These are phyloP conservation scores for Euphydryas editha DNA, from an alignment of 2,888 invertebrate species.

Conservation along the genomic window DNA sequence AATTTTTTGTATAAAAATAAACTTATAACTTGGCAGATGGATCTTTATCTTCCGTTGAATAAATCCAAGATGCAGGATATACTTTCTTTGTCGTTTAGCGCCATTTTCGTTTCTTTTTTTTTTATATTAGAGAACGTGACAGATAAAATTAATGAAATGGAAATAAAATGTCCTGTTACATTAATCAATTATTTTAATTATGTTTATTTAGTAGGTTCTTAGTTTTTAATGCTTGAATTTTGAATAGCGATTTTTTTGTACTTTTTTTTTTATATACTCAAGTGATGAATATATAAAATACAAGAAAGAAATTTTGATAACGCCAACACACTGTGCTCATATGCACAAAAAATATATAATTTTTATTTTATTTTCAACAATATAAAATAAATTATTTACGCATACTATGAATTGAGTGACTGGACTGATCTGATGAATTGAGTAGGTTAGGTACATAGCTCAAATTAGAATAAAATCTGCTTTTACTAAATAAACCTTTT, in stretches of 20 bases:
- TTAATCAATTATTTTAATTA: slow-evolving; percentile 1
- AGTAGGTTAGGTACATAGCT: too few relatives aligned
- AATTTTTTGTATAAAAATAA: slow-evolving; percentile 62
- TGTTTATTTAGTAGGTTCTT: background rate
- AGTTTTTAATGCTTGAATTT: background rate
- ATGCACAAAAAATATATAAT: too few relatives aligned
- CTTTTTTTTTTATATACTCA: background rate
- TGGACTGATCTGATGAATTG: too few relatives aligned
- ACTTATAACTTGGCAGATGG: slow-evolving; percentile 60
- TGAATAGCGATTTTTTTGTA: background rate
- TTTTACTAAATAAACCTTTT: too few relatives aligned
- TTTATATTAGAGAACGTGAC: background rate
- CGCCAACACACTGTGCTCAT: too few relatives aligned
- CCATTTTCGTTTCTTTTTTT: slow-evolving; percentile 4
- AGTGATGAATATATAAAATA: too few relatives aligned
- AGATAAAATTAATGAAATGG: background rate
- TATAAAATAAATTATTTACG: too few relatives aligned
- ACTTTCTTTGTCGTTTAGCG: slow-evolving; percentile 17
- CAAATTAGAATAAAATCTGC: too few relatives aligned
- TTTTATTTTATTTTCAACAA: too few relatives aligned
- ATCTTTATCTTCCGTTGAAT: slow-evolving; percentile 42
- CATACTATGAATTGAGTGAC: too few relatives aligned
- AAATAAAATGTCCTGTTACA: background rate
- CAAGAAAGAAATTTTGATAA: too few relatives aligned
- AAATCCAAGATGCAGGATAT: slow-evolving; percentile 37